These are phyloP conservation scores for Momotus momota DNA, from an alignment of 2,797 vertebrate species.

Conservation along the genomic window DNA sequence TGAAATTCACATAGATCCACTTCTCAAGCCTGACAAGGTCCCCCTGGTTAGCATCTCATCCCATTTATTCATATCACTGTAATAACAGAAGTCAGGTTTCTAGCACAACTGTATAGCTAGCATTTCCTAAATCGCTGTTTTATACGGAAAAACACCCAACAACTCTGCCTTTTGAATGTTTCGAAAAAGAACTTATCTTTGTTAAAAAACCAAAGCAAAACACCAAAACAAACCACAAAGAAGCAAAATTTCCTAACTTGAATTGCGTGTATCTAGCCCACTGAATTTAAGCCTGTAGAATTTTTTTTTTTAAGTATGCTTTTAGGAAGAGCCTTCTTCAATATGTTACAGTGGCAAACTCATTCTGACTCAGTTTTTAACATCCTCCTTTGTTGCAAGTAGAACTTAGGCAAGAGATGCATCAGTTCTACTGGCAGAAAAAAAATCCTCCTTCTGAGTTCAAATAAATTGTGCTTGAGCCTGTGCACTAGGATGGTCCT, in stretches of 20 bases:
- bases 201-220: not conserved
- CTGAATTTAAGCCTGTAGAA: not conserved
- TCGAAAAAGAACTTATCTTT: not conserved
- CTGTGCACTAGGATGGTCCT: not conserved
- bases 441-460: not conserved
- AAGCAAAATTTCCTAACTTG: not conserved
- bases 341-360: not conserved
- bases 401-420: not conserved
- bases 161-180: not conserved
- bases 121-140: not conserved
- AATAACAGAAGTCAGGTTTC: not conserved
- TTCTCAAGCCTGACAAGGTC: too few species aligned
- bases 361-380: not conserved
- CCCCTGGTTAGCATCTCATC: too few species aligned
- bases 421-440: not conserved
- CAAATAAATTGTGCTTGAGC: not conserved
- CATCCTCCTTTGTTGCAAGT: not conserved
- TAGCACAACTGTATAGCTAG: not conserved
- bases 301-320: not conserved
- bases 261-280: not conserved
- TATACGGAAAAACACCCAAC: fast-evolving
- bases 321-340: not conserved
- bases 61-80: not conserved
- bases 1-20: too few species aligned
- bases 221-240: not conserved